Conservation (phyloP, 2,113 vertebrate genomes). For the Corvus cornix region DNA sequence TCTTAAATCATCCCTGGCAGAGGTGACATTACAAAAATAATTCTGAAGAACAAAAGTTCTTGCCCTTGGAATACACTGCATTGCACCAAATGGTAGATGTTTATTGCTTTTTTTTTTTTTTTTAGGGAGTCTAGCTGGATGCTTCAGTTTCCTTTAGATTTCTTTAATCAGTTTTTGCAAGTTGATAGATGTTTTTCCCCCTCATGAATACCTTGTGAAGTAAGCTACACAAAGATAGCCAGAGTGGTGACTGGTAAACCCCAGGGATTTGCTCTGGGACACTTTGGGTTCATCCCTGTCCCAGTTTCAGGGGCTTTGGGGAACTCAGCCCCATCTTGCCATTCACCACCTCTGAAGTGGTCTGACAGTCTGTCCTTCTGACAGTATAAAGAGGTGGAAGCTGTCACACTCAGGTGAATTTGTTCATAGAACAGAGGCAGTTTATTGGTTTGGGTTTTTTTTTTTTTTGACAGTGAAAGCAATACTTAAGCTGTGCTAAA, state of each 20-base stretch:
- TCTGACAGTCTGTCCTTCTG: background rate
- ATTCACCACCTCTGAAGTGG: background rate
- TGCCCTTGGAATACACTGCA: constrained; percentile 21
- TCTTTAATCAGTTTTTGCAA: background rate
- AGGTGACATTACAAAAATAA: constrained; percentile 51
- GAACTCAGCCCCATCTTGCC: background rate
- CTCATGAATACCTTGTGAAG: background rate
- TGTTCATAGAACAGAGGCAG: background rate
- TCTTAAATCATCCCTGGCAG: constrained; percentile 55
- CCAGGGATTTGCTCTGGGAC: background rate
- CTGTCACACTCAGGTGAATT: background rate
- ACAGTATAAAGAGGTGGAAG: background rate
- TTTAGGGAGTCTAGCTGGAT: background rate
- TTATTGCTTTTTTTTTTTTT: background rate
- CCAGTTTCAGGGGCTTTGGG: background rate
- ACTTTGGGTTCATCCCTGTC: background rate
- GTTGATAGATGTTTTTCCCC: background rate
- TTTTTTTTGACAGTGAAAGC: background rate
- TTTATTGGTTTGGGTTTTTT: background rate
- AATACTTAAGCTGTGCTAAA: background rate
- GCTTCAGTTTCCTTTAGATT: background rate
- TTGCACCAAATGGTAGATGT: background rate
- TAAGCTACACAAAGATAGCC: background rate
- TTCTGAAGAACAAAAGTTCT: constrained; percentile 39
- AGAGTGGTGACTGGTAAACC: background rate